Percentiles rank a stretch among this genome's conserved stretches.
Evolutionary conservation across 2,888 invertebrate species (phyloP).

Genomic region (Scotopteryx bipunctaria): DNA sequence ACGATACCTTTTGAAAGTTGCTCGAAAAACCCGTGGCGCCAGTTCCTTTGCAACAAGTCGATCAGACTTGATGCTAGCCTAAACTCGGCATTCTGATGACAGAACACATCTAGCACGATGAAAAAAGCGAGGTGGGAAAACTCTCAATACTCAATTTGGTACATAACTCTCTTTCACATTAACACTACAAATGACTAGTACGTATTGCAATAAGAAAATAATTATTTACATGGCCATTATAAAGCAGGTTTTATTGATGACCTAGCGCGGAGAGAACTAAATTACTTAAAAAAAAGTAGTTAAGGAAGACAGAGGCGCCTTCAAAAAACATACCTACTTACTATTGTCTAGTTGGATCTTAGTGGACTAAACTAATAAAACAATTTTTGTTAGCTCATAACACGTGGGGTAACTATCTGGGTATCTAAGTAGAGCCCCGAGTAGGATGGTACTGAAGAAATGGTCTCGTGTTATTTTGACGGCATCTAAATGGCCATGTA

Average conservation of each 20-base stretch:
- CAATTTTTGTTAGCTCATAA: too few species aligned
- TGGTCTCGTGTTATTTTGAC: not conserved
- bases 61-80: too few species aligned
- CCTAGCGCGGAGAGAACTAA: too few species aligned
- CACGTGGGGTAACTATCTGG: too few species aligned
- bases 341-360: too few species aligned
- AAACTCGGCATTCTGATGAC: not conserved
- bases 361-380: too few species aligned
- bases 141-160: constrained; percentile 52
- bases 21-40: not conserved
- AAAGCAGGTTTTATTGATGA: not conserved
- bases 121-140: constrained; percentile 48
- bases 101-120: constrained; percentile 10
- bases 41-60: not conserved
- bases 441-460: not conserved
- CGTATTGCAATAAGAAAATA: constrained; percentile 41
- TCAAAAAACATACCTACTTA: too few species aligned
- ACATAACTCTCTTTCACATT: constrained; percentile 50
- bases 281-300: too few species aligned
- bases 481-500: constrained; percentile 34
- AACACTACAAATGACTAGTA: constrained; percentile 64
- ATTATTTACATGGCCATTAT: constrained; percentile 31
- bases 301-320: too few species aligned
- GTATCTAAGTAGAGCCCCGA: too few species aligned
- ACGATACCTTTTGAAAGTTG: not conserved